These are phyloP conservation scores for Melipona beecheii DNA, from an alignment of 2,888 invertebrate genomes.

Conservation along the genomic window DNA sequence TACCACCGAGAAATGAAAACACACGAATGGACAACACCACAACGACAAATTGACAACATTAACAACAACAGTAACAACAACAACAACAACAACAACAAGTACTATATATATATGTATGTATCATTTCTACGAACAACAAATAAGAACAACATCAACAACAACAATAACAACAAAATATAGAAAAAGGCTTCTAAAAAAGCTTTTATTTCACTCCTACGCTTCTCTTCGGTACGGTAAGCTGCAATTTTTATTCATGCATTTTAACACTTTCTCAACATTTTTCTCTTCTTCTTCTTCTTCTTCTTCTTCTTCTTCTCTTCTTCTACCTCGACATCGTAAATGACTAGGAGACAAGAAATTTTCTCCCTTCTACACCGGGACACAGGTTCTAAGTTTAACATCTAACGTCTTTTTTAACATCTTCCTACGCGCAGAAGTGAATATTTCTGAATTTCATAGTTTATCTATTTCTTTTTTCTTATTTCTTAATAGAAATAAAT, in stretches of 20 bases:
- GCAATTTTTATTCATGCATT: constrained; percentile 68
- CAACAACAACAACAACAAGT: constrained; percentile 59
- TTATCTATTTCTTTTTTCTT: background rate
- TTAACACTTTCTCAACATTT: constrained; percentile 47
- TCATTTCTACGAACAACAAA: constrained; percentile 59
- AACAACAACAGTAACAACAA: constrained; percentile 50
- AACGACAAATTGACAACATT: constrained; percentile 52
- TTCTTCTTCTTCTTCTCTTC: background rate
- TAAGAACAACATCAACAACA: constrained; percentile 65
- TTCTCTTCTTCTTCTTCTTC: constrained; percentile 14
- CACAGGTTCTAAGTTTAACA: constrained; percentile 23
- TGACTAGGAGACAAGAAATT: background rate
- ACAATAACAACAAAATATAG: constrained; percentile 38
- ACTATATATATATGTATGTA: constrained; percentile 36
- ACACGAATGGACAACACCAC: constrained; percentile 63
- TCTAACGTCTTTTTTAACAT: background rate
- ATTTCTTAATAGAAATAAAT: too few species aligned
- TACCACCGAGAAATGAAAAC: constrained; percentile 71
- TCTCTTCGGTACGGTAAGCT: constrained; percentile 78
- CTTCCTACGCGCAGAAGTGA: constrained; percentile 29
- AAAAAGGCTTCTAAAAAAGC: constrained; percentile 36
- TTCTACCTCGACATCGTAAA: background rate
- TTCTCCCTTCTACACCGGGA: background rate
- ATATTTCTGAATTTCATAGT: background rate
- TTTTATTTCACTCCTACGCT: constrained; percentile 67